These are phyloP conservation scores for Erebia ligea DNA, from an alignment of 2,888 invertebrate species.

Conservation along the genomic window DNA sequence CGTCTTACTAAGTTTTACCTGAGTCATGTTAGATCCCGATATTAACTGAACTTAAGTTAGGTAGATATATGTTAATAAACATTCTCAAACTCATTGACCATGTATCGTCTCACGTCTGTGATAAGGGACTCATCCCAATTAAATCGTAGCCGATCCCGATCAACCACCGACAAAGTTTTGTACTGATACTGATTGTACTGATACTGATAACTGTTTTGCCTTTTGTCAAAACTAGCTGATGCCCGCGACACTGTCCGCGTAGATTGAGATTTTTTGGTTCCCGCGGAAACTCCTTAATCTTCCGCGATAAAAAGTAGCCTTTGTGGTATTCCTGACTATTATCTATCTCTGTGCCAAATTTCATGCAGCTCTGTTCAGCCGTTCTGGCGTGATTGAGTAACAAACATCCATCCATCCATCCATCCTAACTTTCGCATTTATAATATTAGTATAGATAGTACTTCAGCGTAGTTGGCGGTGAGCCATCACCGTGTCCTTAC, in stretches of 20 bases:
- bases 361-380: too few species aligned
- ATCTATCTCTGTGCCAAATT: too few species aligned
- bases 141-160: slow-evolving; percentile 10
- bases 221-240: background rate
- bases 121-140: slow-evolving; percentile 3
- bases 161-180: slow-evolving; percentile 4
- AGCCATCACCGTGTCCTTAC: too few species aligned
- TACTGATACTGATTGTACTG: background rate
- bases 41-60: background rate
- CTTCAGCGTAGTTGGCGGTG: background rate
- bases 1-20: background rate
- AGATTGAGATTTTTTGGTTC: too few species aligned
- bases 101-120: background rate
- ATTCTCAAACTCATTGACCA: background rate
- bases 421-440: too few species aligned
- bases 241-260: too few species aligned
- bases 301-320: too few species aligned
- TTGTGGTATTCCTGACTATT: too few species aligned
- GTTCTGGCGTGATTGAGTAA: too few species aligned
- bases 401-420: too few species aligned
- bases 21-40: background rate
- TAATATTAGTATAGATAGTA: background rate
- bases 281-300: too few species aligned
- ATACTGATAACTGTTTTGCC: background rate
- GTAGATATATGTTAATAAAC: background rate